Conservation (phyloP, 2,888 invertebrate genomes). For the Parthenolecanium corni region DNA sequence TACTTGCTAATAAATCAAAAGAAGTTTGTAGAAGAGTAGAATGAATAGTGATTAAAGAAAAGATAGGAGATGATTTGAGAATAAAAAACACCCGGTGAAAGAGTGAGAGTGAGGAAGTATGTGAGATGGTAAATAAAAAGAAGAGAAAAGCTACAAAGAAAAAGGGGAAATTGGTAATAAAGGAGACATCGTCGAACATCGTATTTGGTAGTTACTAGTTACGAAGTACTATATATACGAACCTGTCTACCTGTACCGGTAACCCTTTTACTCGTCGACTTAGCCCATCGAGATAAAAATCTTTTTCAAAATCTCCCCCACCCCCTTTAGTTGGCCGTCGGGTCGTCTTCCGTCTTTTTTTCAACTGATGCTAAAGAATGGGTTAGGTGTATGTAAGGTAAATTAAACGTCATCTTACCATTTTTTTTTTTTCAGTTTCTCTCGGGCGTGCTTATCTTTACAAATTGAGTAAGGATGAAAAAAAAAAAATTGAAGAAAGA, state of each 20-base stretch:
- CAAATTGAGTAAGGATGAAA: neutral
- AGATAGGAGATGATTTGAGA: too few species aligned
- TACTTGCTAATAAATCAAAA: too few species aligned
- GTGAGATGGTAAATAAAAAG: too few species aligned
- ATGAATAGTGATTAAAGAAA: too few species aligned
- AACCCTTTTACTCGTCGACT: slow-evolving; percentile 27
- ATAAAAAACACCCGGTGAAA: too few species aligned
- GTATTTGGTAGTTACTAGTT: slow-evolving; percentile 20
- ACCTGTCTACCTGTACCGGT: slow-evolving; percentile 25
- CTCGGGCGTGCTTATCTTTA: neutral
- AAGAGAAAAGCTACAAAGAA: too few species aligned
- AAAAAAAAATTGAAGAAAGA: neutral
- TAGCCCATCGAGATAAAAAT: slow-evolving; percentile 27
- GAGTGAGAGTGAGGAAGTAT: too few species aligned
- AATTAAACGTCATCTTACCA: slow-evolving; percentile 18
- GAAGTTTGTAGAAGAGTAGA: too few species aligned
- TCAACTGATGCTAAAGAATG: slow-evolving; percentile 25
- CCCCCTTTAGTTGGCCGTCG: too few species aligned
- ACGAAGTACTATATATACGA: neutral
- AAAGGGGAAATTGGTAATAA: too few species aligned
- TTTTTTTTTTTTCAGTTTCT: neutral
- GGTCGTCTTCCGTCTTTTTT: slow-evolving; percentile 10
- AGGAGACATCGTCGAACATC: neutral
- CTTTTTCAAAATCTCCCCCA: neutral
- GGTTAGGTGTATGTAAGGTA: slow-evolving; percentile 3